Conservation (phyloP, 2,797 vertebrate species). For the Alcedo quadribrachys region DNA sequence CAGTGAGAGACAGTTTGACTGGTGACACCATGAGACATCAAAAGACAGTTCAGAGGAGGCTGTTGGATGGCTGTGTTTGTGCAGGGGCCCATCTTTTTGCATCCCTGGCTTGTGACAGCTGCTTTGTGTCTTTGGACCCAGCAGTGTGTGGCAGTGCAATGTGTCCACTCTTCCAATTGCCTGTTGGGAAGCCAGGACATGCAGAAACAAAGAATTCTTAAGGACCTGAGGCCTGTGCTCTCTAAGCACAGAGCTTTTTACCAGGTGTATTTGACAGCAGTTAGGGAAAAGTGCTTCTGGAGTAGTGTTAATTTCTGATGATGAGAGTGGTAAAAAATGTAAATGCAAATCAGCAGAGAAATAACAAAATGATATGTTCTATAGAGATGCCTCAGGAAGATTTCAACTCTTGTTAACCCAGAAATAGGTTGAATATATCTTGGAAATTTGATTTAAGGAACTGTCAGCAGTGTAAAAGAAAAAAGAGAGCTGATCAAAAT, state of each 20-base stretch:
- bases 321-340: conserved; percentile 7
- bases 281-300: background rate
- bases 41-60: background rate
- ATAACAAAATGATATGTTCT: background rate
- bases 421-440: background rate
- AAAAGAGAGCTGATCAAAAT: background rate
- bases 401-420: conserved; percentile 23
- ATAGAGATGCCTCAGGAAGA: background rate
- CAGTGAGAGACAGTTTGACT: background rate
- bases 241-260: background rate
- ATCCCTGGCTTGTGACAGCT: background rate
- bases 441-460: conserved; percentile 6
- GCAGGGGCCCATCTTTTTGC: background rate
- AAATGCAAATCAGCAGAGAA: conserved; percentile 37
- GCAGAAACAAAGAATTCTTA: background rate
- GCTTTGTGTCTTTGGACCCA: background rate
- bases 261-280: background rate
- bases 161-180: background rate
- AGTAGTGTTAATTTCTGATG: conserved; percentile 30
- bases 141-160: accelerated
- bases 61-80: background rate
- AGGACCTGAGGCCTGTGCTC: background rate
- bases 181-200: background rate
- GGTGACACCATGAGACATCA: background rate
- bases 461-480: background rate